phyloP scores from a whole-genome alignment of 2,113 vertebrate genomes.

The Tragulus kanchil region DNA sequence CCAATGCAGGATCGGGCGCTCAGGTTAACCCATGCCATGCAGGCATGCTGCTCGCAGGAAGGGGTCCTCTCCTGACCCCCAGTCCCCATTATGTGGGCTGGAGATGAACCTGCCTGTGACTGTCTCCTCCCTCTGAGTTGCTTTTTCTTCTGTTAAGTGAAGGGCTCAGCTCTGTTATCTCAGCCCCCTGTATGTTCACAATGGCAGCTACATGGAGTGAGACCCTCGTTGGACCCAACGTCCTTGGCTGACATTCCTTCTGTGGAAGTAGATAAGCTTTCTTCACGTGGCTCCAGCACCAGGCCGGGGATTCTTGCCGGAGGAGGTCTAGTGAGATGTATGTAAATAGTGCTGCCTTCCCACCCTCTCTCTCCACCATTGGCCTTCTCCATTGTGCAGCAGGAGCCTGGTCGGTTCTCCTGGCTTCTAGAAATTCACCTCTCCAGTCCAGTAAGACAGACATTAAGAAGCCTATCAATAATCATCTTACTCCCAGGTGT shows the following conservation, averaged over 20 bases:
- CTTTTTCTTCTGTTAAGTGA: not conserved
- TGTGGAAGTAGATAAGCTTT: not conserved
- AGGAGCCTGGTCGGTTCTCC: not conserved
- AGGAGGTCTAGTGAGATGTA: slow-evolving; percentile 49
- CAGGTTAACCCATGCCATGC: not conserved
- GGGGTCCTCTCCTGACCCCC: not conserved
- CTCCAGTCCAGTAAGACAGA: not conserved
- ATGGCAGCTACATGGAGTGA: not conserved
- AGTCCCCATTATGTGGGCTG: not conserved
- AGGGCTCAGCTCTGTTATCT: not conserved
- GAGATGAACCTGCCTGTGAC: not conserved
- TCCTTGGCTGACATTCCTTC: not conserved
- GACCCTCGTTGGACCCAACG: not conserved
- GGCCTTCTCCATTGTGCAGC: slow-evolving; percentile 57
- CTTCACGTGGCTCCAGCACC: not conserved
- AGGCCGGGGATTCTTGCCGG: not conserved
- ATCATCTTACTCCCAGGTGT: not conserved
- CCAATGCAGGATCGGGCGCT: rapidly evolving
- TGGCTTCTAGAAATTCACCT: not conserved
- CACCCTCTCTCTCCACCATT: not conserved
- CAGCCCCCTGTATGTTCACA: not conserved
- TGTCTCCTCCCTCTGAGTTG: not conserved
- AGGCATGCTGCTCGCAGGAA: too few relatives aligned
- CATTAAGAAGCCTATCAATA: slow-evolving; percentile 48
- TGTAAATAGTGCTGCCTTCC: slow-evolving; percentile 26